Evolutionary conservation across 1,140 invertebrate genomes (phyloP).

Genomic region (Leptestheria dahalacensis): DNA sequence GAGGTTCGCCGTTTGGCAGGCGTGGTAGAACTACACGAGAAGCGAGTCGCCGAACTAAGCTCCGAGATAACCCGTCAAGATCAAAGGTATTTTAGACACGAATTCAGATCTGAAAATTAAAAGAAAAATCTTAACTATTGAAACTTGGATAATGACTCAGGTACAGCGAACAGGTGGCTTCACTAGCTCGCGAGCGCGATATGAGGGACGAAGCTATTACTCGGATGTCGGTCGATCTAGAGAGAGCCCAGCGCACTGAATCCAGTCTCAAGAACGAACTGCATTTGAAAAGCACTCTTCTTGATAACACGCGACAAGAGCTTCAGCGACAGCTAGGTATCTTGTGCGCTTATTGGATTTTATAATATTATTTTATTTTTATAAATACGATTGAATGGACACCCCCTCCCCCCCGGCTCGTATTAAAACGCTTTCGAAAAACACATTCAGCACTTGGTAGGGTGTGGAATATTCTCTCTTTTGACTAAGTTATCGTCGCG

Average conservation of each 20-base stretch:
- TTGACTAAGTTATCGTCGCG: background rate
- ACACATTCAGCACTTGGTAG: background rate
- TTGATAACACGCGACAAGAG: conserved; percentile 11
- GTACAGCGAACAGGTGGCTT: background rate
- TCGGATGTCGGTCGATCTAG: conserved; percentile 4
- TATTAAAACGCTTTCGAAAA: too few species aligned
- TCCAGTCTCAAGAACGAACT: conserved; percentile 9
- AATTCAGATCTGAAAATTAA: background rate
- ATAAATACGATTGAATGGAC: too few species aligned
- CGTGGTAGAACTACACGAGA: conserved; percentile 10
- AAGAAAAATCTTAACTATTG: too few species aligned
- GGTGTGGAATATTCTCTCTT: background rate
- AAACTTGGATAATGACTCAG: too few species aligned
- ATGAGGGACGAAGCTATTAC: conserved; percentile 2
- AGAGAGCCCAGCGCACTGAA: conserved; percentile 10
- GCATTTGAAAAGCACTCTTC: conserved; percentile 4
- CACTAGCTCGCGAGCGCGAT: conserved; percentile 9
- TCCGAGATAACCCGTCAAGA: background rate
- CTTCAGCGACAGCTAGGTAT: conserved; percentile 12
- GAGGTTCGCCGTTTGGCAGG: conserved; percentile 12
- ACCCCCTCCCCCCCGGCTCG: too few species aligned
- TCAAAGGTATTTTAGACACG: background rate
- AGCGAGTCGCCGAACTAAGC: conserved; percentile 4
- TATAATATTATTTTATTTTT: too few species aligned
- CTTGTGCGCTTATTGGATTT: too few species aligned